Conservation (phyloP, 2,113 vertebrate species). For the Piprites chloris region DNA sequence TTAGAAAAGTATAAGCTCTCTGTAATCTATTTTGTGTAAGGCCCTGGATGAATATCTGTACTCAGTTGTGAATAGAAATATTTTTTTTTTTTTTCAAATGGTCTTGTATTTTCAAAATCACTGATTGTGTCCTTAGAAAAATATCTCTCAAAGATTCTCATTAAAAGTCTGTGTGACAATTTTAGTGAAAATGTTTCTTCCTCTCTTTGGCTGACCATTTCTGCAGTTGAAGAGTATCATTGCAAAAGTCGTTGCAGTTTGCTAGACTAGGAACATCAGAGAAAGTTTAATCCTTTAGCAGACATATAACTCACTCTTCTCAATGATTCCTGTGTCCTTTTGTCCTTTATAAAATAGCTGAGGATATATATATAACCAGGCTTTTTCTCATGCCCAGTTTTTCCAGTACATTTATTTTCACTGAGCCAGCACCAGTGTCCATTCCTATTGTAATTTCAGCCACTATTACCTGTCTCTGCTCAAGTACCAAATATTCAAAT, state of each 20-base stretch:
- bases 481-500: conserved; percentile 1
- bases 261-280: background rate
- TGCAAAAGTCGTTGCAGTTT: background rate
- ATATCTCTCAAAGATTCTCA: background rate
- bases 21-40: background rate
- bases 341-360: conserved; percentile 25
- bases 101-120: background rate
- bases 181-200: background rate
- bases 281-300: background rate
- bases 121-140: background rate
- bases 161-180: background rate
- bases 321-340: conserved; percentile 19
- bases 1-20: background rate
- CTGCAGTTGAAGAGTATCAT: background rate
- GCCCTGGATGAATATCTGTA: background rate
- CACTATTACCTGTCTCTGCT: conserved; percentile 12
- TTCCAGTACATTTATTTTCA: conserved; percentile 61
- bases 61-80: background rate
- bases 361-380: background rate
- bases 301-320: background rate
- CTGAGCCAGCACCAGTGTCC: conserved; percentile 41
- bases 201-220: background rate
- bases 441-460: conserved; percentile 35
- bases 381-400: conserved; percentile 14
- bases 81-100: background rate